phyloP scores from a whole-genome alignment of 1,140 invertebrate genomes.

The Laupala kohalensis region DNA sequence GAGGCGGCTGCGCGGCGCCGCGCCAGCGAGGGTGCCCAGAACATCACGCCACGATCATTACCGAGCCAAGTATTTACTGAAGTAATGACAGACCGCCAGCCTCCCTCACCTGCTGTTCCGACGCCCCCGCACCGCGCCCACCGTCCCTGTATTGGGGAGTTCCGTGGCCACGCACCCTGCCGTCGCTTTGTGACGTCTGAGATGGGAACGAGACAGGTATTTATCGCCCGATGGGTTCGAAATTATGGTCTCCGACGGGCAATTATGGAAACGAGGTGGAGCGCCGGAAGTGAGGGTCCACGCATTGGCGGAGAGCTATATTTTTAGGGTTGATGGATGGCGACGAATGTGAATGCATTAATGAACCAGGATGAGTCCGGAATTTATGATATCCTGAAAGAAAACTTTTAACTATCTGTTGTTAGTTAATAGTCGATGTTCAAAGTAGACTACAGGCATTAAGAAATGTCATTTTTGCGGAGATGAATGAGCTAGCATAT shows the following conservation, averaged over 20 bases:
- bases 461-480: no score
- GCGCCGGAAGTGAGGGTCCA: neutral
- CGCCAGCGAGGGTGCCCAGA: no score
- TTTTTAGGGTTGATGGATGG: neutral
- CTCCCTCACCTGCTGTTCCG: no score
- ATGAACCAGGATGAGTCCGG: no score
- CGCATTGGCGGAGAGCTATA: neutral
- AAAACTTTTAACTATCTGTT: no score
- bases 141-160: no score
- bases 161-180: no score
- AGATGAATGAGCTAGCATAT: no score
- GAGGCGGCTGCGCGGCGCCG: no score
- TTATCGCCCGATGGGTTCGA: neutral
- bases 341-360: neutral
- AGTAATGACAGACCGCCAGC: neutral
- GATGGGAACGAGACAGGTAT: neutral
- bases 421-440: no score
- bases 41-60: neutral
- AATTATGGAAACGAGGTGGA: neutral
- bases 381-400: no score
- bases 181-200: neutral
- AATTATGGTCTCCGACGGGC: neutral
- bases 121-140: neutral
- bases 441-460: no score
- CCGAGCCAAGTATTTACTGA: neutral